Base-by-base conservation (phyloP, 2,797 vertebrate genomes). In the Anguilla anguilla region DNA sequence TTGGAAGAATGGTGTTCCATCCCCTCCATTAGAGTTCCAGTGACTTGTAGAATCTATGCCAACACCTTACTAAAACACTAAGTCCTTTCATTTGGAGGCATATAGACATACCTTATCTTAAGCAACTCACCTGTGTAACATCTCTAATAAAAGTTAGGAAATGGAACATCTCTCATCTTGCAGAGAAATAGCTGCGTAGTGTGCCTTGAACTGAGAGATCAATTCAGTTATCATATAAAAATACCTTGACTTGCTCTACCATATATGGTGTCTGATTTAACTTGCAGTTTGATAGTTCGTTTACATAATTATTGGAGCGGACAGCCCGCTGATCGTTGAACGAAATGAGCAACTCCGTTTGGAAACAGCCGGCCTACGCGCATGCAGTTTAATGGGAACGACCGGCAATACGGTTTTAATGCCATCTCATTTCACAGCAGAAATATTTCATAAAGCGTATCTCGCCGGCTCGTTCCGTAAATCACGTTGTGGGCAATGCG, bases 201-300 rank as follows among this genome's bases (percentile, higher is more conserved):
- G 57, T 46, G 31, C 55, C 53, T 85, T 31, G 43, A 85, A 59
- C 55, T 64, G 64, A 85, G 57, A 43, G 59, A 59, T 43, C 22
- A 35, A 46, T n/a, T 64, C 35, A 67, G 28, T 67, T 64, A 84
- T 59, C 84, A 55, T 46, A 15, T 46, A 85, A 64, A 31, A 64
- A 43, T 67, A 85, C 39, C 43, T 25, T 43, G 55, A 9, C 39
- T 85, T 85, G 0, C 13, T 39, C 55, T 67, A 11, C 84, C 39
- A 0, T 85, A 46, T 46, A 85, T 13, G 10, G 57, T 19, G 59
- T 59, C 57, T 67, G 84, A 85, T 61, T n/a, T 31, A 43, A 9
- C 84, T 43, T n/a, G 39, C 7, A 22, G 57, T 85, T 85, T 85
- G 13, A 67, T 46, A 61, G 84, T 64, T 85, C 22, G 57, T 85